Evolutionary conservation across 1,140 invertebrate species (phyloP), one percentile per base, ranked within the genome.

Genomic region (Bombus polaris): DNA sequence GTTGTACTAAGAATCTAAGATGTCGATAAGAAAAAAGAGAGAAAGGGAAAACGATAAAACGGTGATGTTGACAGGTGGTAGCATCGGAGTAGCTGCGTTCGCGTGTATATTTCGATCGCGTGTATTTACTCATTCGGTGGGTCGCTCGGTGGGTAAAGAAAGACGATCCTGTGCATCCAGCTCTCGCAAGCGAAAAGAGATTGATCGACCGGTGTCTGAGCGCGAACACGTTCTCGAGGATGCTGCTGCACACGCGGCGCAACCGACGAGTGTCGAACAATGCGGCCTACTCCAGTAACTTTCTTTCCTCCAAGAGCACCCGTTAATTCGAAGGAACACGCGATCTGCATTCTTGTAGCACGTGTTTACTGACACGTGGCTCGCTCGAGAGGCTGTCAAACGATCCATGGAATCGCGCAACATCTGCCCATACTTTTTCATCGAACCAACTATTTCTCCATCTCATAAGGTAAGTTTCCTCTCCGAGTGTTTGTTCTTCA

Each of bases 311-410:
- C 53, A 72, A 71, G 76, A 39, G 25, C 5, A 22, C 10, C n/a
- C 13, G 42, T 84, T 80, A 44, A 44, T 71, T 59, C 32, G 6
- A 2, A 25, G 44, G 9, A 5, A 42, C 66, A 71, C 53, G 53
- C 65, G n/a, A 72, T 47, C 42, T 18, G 5, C 13, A 37, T 72
- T 10, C 6, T 28, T 39, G 5, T n/a, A 79, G 68, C 83, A 80
- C 83, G 77, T 85, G 83, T 80, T 47, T 65, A 32, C 25, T 28
- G 32, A 35, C 83, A 85, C 83, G 83, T 85, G 83, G 77, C 12
- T 62, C 32, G 22, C 18, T n/a, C 25, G 15, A 35, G 25, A 12
- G 28, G 62, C 44, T 22, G 22, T 42, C 12, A 59, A 47, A 39
- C 35, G 59, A n/a, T 25, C 28, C 12, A 47, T 42, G 37, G 66